Evolutionary conservation across 2,113 vertebrate genomes (phyloP).

Genomic region (Stictonetta naevosa): DNA sequence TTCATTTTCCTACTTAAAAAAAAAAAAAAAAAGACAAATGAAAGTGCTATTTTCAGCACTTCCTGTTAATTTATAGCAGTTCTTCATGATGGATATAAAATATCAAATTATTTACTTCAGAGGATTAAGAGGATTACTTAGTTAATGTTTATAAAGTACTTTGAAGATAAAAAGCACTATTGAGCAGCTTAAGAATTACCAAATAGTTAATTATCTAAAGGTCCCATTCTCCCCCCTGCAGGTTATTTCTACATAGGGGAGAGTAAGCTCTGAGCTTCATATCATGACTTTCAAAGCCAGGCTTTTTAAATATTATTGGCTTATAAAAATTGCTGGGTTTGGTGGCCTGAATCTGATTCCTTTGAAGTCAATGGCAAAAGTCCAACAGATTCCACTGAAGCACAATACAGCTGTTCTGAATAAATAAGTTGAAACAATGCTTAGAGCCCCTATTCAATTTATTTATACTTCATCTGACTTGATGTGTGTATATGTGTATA

Average conservation of each 20-base stretch:
- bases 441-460: background rate
- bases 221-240: constrained; percentile 51
- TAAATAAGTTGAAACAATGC: background rate
- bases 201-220: constrained; percentile 69
- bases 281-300: constrained; percentile 35
- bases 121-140: constrained; percentile 60
- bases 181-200: constrained; percentile 53
- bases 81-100: constrained; percentile 45
- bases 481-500: background rate
- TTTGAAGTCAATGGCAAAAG: constrained; percentile 45
- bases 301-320: background rate
- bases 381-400: background rate
- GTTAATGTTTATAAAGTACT: constrained; percentile 60
- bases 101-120: constrained; percentile 62
- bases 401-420: background rate
- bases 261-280: constrained; percentile 29
- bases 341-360: background rate
- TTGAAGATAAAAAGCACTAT: constrained; percentile 67
- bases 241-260: constrained; percentile 30
- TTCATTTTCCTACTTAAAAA: background rate
- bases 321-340: background rate
- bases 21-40: background rate
- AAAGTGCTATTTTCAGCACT: constrained; percentile 33
- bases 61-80: constrained; percentile 5
- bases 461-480: background rate